Evolutionary conservation across 2,113 vertebrate species (phyloP), one percentile per base, ranked within the genome.

Genomic region (Rostratula benghalensis): DNA sequence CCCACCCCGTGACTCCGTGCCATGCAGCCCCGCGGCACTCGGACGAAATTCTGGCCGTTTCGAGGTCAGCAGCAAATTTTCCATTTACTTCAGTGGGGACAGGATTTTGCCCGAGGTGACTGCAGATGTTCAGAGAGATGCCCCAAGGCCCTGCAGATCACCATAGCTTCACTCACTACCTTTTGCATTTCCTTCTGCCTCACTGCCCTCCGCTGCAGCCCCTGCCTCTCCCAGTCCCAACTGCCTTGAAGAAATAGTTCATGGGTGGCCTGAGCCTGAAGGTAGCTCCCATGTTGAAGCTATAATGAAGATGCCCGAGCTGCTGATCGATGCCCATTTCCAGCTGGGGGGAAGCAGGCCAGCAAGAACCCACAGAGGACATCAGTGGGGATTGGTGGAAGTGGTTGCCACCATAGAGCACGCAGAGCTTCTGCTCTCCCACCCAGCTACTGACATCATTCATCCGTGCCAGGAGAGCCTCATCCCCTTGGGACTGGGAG

Each of bases 111-210:
- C 93, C 23, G 79, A 87, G 93, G 94, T 92, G 86, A 1, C 91
- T 88, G 91, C 95, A 96, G 95, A 43, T 96, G 93, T 90, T 94
- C 35, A 19, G 17, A 31, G 87, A 75, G 86, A 88, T 84, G 94
- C 91, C 89, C 89, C 89, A 90, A 84, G 93, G 95, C 91, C 94
- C 86, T 74, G 78, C 74, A 51, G 89, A 65, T 92, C 88, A 73
- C 57, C 73, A 28, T 0, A 43, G 57, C 73, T 54, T 8, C 71
- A 0, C 25, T 76, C 45, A 0, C 59, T 81, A 86, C 82, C 64
- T 37, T 37, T 53, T 9, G 22, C 11, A 0, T 50, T 80, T 68
- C 77, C 43, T 93, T 95, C 93, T 56, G 89, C 95, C 68, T 87
- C 27, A 3, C 57, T 59, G 84, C 93, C 25, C 64, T 3, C 11